phyloP scores from a whole-genome alignment of 2,888 invertebrate genomes.

The Epistrophe grossulariae region DNA sequence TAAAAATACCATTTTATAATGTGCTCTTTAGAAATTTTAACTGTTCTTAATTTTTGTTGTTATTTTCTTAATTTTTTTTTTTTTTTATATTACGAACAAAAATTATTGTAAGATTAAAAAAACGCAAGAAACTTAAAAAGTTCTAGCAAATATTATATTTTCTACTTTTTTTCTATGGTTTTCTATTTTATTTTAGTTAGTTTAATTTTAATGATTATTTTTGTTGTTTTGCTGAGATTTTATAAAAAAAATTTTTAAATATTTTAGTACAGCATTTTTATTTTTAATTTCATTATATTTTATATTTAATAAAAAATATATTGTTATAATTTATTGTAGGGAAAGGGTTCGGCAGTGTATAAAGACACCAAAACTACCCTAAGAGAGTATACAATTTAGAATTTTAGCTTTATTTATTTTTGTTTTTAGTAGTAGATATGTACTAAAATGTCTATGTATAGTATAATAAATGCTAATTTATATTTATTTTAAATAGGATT shows the following conservation, averaged over 20 bases:
- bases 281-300: background rate
- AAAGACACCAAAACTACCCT: constrained; percentile 13
- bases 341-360: constrained; percentile 21
- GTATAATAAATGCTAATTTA: background rate
- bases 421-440: constrained; percentile 3
- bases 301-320: constrained; percentile 9
- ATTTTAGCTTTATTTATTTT: constrained; percentile 76
- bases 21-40: constrained; percentile 79
- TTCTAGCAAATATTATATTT: background rate
- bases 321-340: background rate
- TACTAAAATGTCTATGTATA: background rate
- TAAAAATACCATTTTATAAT: constrained; percentile 82
- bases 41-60: constrained; percentile 61
- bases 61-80: background rate
- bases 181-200: constrained; percentile 17
- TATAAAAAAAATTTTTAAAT: constrained; percentile 31
- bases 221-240: constrained; percentile 61
- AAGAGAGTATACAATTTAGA: constrained; percentile 65
- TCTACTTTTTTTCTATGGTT: background rate
- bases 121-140: constrained; percentile 53
- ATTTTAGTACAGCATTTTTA: too few species aligned
- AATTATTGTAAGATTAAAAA: constrained; percentile 49
- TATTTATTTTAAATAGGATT: constrained; percentile 1
- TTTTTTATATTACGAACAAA: constrained; percentile 69
- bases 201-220: constrained; percentile 51